These are phyloP conservation scores for Lemur catta DNA, from an alignment of 2,797 vertebrate species.

Conservation along the genomic window DNA sequence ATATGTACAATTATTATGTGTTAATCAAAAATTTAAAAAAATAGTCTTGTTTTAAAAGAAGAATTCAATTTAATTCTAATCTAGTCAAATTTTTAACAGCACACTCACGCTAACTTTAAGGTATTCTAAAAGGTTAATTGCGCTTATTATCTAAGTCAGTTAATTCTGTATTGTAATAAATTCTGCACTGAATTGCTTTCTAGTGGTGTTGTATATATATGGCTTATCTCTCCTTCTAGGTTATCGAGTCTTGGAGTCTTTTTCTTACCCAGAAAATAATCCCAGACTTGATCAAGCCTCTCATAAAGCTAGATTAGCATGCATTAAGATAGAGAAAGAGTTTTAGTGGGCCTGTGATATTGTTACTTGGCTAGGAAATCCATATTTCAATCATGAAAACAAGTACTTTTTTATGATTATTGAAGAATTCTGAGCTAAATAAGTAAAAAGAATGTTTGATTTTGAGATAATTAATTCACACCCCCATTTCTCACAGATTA, in stretches of 20 bases:
- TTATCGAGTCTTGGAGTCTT: background rate
- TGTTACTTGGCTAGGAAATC: background rate
- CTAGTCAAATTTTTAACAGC: background rate
- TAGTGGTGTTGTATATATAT: background rate
- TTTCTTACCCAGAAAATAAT: background rate
- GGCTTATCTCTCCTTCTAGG: background rate
- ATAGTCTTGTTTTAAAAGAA: background rate
- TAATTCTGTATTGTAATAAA: background rate
- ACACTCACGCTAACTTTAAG: background rate
- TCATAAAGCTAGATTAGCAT: background rate
- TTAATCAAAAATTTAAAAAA: background rate
- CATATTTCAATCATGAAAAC: background rate
- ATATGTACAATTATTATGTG: background rate
- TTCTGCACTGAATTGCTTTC: background rate
- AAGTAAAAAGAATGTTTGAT: background rate
- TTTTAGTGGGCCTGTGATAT: background rate
- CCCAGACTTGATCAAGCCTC: background rate
- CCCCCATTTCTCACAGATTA: background rate
- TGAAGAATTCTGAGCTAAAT: constrained; percentile 5
- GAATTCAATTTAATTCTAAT: background rate
- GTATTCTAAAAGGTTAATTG: background rate
- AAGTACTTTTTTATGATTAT: background rate
- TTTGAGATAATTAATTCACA: constrained; percentile 25
- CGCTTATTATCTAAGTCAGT: background rate
- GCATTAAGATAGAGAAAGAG: background rate